phyloP scores from a whole-genome alignment of 2,797 vertebrate genomes.

The Pithecia hirsuta region DNA sequence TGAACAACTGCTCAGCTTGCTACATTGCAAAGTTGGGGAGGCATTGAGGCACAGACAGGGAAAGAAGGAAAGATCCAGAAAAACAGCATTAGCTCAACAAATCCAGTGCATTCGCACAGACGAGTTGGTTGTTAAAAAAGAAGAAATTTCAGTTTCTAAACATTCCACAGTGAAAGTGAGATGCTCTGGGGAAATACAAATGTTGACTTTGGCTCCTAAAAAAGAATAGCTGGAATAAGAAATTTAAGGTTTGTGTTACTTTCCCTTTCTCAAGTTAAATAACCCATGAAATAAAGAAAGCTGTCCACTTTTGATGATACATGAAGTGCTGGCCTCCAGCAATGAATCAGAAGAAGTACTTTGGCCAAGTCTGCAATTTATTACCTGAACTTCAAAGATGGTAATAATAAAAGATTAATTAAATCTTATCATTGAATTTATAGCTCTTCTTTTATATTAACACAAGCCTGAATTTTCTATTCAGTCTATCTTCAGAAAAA shows the following conservation, averaged over 20 bases:
- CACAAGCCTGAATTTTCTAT: conserved; percentile 83
- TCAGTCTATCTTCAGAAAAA: conserved; percentile 78
- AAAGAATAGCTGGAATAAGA: conserved; percentile 88
- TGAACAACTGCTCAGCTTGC: conserved; percentile 99
- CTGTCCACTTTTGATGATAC: conserved; percentile 89
- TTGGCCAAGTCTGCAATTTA: conserved; percentile 85
- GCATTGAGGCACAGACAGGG: conserved; percentile 88
- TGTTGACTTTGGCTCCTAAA: conserved; percentile 91
- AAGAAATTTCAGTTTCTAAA: conserved; percentile 88
- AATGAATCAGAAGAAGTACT: conserved; percentile 86
- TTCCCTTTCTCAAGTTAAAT: conserved; percentile 89
- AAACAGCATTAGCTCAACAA: conserved; percentile 92
- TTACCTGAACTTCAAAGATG: conserved; percentile 85
- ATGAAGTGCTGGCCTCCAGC: conserved; percentile 86
- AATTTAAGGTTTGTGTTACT: conserved; percentile 89
- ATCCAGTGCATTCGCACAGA: conserved; percentile 86
- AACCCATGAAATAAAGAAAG: conserved; percentile 90
- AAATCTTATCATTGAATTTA: conserved; percentile 84
- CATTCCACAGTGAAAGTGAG: conserved; percentile 87
- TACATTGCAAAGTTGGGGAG: conserved; percentile 94
- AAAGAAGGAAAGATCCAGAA: conserved; percentile 92
- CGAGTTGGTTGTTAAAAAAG: conserved; percentile 83
- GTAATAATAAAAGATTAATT: conserved; percentile 89
- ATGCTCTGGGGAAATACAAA: conserved; percentile 86
- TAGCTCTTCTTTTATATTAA: conserved; percentile 81